Percentiles rank a stretch among this genome's conserved stretches.
Conservation (phyloP, 30 jellyfish, hydroid and myxozoan genomes). For the Cassiopea andromeda region DNA sequence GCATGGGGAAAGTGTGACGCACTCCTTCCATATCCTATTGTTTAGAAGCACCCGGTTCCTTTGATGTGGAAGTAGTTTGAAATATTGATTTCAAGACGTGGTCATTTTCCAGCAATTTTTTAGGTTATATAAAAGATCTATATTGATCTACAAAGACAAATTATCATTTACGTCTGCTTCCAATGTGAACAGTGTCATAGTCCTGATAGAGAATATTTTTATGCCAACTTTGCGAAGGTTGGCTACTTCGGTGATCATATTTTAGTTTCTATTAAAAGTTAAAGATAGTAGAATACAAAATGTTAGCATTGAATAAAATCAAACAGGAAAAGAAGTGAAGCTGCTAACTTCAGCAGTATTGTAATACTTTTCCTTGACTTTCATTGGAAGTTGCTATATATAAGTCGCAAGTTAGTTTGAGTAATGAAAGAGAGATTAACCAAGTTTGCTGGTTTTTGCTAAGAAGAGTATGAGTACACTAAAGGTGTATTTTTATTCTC, state of each 20-base stretch:
- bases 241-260: not conserved
- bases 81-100: slow-evolving; percentile 12
- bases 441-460: no score
- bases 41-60: slow-evolving; percentile 13
- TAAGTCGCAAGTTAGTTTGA: no score
- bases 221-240: not conserved
- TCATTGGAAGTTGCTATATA: no score
- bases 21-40: slow-evolving; percentile 15
- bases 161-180: not conserved
- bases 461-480: no score
- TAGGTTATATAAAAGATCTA: not conserved
- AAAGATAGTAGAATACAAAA: no score
- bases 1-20: slow-evolving; percentile 15
- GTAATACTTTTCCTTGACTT: no score
- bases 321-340: no score
- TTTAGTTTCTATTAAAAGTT: no score
- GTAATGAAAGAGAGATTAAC: no score
- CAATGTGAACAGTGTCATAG: not conserved
- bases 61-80: slow-evolving; percentile 37
- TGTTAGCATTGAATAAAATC: no score
- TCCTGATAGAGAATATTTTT: not conserved
- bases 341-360: no score
- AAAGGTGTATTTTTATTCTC: no score
- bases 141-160: not conserved
- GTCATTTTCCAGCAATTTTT: slow-evolving; percentile 42